Conservation (phyloP, 2,888 invertebrate species). For the Agonum fuliginosum region DNA sequence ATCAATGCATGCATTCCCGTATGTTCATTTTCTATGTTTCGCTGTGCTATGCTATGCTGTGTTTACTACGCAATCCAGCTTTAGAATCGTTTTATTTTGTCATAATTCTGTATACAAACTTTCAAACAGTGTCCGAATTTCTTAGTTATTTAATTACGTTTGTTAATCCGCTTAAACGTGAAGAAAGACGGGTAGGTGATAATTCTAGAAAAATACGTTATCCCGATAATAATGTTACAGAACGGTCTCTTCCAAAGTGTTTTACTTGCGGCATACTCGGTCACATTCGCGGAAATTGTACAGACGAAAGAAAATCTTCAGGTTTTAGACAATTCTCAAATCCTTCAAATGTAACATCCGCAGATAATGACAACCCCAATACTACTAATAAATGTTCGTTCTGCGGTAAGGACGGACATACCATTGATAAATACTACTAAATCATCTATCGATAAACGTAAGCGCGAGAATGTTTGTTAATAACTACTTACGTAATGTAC, state of each 20-base stretch:
- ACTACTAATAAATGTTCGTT: neutral
- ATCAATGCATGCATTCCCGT: no score
- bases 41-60: no score
- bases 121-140: neutral
- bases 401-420: slow-evolving; percentile 1
- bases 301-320: neutral
- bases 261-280: neutral
- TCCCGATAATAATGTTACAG: neutral
- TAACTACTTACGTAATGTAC: no score
- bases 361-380: no score
- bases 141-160: slow-evolving; percentile 16
- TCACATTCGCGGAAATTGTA: neutral
- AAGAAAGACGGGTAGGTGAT: neutral
- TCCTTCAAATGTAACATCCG: no score
- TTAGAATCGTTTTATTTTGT: no score
- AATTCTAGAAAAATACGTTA: neutral
- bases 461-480: no score
- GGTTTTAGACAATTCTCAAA: neutral
- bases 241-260: neutral
- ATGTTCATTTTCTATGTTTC: no score
- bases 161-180: neutral
- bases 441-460: neutral
- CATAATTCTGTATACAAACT: no score
- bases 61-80: no score
- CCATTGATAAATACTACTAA: neutral